Evolutionary conservation across 1,140 invertebrate species (phyloP).

Genomic region (Dendrolimus kikuchii): DNA sequence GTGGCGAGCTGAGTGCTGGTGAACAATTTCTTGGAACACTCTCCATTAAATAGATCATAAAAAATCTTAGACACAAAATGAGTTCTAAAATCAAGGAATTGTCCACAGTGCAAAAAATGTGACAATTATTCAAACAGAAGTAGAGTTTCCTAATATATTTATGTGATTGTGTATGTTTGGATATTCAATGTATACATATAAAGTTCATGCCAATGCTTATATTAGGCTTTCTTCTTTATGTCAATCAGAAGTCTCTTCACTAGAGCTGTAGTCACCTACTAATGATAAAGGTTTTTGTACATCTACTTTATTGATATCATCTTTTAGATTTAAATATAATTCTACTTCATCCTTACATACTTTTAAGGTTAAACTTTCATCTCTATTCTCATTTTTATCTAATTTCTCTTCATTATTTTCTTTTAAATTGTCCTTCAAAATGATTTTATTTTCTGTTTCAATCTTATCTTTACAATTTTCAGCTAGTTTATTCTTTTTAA

Average conservation of each 20-base stretch:
- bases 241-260: slow-evolving; percentile 48
- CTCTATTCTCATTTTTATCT: background rate
- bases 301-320: slow-evolving; percentile 9
- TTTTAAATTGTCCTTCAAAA: background rate
- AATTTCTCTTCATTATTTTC: background rate
- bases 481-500: slow-evolving; percentile 36
- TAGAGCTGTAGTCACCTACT: slow-evolving; percentile 59
- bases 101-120: too few species aligned
- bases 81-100: too few species aligned
- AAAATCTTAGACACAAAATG: too few species aligned
- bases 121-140: too few species aligned
- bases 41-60: too few species aligned
- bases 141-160: too few species aligned
- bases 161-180: too few species aligned
- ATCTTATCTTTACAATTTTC: slow-evolving; percentile 2
- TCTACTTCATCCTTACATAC: slow-evolving; percentile 4
- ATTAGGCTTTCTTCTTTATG: background rate
- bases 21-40: too few species aligned
- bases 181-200: too few species aligned
- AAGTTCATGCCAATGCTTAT: too few species aligned
- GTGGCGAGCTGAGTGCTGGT: too few species aligned
- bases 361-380: slow-evolving; percentile 1
- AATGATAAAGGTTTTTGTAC: slow-evolving; percentile 29
- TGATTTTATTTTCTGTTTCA: background rate
- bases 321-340: slow-evolving; percentile 7